phyloP scores from a whole-genome alignment of 2,888 invertebrate species.

The Leptodirus hochenwartii region DNA sequence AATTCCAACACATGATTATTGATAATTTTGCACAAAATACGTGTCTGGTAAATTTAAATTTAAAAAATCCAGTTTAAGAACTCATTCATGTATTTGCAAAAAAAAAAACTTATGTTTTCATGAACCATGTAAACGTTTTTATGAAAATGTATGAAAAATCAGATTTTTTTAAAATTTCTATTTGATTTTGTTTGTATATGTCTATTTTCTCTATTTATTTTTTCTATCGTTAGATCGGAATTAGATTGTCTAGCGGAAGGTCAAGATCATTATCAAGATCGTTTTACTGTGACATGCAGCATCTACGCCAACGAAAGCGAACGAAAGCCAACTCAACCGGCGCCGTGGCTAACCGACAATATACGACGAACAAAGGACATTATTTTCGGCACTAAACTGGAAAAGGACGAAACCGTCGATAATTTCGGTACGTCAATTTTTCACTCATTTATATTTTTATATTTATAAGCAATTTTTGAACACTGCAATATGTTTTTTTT shows the following conservation, averaged over 20 bases:
- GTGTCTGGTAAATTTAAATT: no score
- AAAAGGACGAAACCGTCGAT: constrained; percentile 68
- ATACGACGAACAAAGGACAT: constrained; percentile 35
- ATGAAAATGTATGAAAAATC: no score
- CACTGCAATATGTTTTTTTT: background rate
- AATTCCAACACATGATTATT: no score
- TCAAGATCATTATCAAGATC: constrained; percentile 42
- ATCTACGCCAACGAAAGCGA: constrained; percentile 55
- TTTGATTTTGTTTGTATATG: constrained; percentile 6
- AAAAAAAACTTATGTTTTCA: no score
- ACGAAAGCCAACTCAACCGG: constrained; percentile 43
- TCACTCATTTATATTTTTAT: no score
- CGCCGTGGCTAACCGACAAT: constrained; percentile 59
- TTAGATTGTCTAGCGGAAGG: constrained; percentile 64
- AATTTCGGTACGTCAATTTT: constrained; percentile 49
- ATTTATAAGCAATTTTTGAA: constrained; percentile 1
- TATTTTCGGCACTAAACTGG: constrained; percentile 58
- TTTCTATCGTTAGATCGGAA: constrained; percentile 48
- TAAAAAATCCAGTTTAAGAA: no score
- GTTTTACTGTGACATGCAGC: constrained; percentile 49
- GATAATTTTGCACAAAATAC: no score
- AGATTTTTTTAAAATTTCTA: no score
- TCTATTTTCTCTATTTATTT: no score
- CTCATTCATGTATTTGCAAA: no score
- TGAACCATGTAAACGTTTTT: no score